Conservation (phyloP, 2,888 invertebrate genomes). For the Kryphioiulus occultus region DNA sequence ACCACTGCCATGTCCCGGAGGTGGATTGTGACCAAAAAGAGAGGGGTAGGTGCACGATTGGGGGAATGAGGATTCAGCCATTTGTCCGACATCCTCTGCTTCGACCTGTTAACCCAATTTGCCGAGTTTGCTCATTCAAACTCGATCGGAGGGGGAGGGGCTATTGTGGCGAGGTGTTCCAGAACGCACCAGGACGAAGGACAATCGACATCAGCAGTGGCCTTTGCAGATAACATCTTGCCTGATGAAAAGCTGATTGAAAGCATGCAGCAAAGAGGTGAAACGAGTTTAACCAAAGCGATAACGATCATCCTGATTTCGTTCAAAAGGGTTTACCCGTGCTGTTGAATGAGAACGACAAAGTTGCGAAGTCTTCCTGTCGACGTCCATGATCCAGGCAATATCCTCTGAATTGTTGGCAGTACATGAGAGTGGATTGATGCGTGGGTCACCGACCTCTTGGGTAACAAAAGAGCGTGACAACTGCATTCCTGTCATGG, state of each 20-base stretch:
- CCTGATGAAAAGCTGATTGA: neutral
- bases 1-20: conserved; percentile 21
- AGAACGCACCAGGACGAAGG: neutral
- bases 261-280: neutral
- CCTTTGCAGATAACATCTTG: neutral
- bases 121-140: conserved; percentile 3
- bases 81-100: neutral
- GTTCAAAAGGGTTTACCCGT: neutral
- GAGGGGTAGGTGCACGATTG: conserved; percentile 34
- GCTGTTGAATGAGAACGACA: neutral
- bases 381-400: neutral
- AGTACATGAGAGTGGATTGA: neutral
- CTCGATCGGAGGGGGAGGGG: neutral
- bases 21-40: neutral
- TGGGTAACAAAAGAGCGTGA: too few species aligned
- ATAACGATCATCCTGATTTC: conserved; percentile 21
- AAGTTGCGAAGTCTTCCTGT: neutral
- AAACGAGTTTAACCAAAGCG: neutral
- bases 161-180: neutral
- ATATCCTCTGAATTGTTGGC: neutral
- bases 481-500: too few species aligned
- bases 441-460: too few species aligned
- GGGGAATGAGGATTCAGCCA: conserved; percentile 28
- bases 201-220: neutral
- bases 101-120: conserved; percentile 47